These are phyloP conservation scores for Smutsia gigantea DNA, from an alignment of 2,797 vertebrate genomes.

Conservation along the genomic window DNA sequence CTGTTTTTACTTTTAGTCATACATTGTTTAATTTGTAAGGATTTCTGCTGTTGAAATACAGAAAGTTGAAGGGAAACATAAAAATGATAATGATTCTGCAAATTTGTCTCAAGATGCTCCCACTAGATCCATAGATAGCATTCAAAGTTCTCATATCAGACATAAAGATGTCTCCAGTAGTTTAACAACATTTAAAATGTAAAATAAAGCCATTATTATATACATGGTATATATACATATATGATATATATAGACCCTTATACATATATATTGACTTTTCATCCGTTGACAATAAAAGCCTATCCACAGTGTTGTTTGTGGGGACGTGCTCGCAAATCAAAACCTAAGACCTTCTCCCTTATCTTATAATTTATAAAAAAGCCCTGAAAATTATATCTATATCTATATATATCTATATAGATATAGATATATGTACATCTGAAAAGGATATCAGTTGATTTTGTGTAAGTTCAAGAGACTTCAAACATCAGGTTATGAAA, in stretches of 20 bases:
- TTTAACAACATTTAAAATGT: background rate
- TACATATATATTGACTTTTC: background rate
- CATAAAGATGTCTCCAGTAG: background rate
- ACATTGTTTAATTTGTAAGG: conserved; percentile 7
- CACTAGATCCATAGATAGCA: background rate
- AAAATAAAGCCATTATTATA: background rate
- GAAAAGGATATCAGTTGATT: background rate
- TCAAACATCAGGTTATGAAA: background rate
- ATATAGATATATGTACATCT: background rate
- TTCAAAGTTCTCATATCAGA: background rate
- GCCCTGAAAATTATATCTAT: conserved; percentile 1
- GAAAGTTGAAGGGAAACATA: background rate
- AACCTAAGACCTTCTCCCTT: background rate
- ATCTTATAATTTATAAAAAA: conserved; percentile 53
- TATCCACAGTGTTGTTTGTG: background rate
- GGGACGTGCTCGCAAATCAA: background rate
- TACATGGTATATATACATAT: background rate
- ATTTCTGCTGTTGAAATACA: conserved; percentile 4
- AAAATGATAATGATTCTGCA: conserved; percentile 3
- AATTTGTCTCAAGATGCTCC: background rate
- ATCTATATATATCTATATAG: too few species aligned
- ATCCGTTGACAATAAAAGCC: background rate
- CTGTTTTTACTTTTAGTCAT: background rate
- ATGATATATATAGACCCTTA: too few species aligned
- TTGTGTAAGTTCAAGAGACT: background rate